A percentile compares a stretch with the other conserved stretches of the same genome.
phyloP scores from a whole-genome alignment of 1,140 invertebrate species.

The Panonychus citri region DNA sequence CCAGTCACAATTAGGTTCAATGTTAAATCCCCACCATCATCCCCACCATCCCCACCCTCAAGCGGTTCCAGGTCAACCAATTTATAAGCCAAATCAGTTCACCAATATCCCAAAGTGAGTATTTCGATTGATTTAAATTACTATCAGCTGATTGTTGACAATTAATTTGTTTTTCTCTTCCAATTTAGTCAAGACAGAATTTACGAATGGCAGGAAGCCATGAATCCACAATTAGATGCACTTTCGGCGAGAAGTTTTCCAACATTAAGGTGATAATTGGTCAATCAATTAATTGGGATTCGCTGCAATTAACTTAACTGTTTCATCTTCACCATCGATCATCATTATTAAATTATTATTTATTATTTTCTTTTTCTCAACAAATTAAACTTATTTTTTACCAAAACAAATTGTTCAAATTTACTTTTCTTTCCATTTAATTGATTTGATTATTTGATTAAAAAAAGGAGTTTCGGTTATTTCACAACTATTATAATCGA shows the following conservation, averaged over 20 bases:
- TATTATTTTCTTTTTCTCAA: too few relatives aligned
- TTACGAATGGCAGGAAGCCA: constrained; percentile 16
- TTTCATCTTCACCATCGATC: too few relatives aligned
- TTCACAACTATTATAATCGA: too few relatives aligned
- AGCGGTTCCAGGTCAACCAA: not conserved
- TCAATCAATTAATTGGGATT: not conserved
- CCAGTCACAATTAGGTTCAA: not conserved
- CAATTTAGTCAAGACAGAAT: constrained; percentile 12
- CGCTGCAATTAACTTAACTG: too few relatives aligned
- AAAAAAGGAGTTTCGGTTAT: too few relatives aligned
- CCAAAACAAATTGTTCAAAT: too few relatives aligned
- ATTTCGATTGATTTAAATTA: not conserved
- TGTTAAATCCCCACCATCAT: not conserved
- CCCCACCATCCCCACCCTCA: too few relatives aligned
- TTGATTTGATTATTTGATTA: too few relatives aligned
- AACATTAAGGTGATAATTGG: constrained; percentile 4
- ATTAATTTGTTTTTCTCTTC: constrained; percentile 3
- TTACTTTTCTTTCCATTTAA: too few relatives aligned
- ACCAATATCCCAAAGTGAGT: constrained; percentile 13
- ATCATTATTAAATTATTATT: too few relatives aligned
- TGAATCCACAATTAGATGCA: constrained; percentile 12
- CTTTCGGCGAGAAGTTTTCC: constrained; percentile 13
- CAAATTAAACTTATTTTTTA: too few relatives aligned
- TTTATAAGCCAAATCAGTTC: not conserved
- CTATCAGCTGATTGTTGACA: not conserved